These are phyloP conservation scores for Circaetus cinerascens DNA, from an alignment of 2,113 vertebrate genomes.

Conservation along the genomic window DNA sequence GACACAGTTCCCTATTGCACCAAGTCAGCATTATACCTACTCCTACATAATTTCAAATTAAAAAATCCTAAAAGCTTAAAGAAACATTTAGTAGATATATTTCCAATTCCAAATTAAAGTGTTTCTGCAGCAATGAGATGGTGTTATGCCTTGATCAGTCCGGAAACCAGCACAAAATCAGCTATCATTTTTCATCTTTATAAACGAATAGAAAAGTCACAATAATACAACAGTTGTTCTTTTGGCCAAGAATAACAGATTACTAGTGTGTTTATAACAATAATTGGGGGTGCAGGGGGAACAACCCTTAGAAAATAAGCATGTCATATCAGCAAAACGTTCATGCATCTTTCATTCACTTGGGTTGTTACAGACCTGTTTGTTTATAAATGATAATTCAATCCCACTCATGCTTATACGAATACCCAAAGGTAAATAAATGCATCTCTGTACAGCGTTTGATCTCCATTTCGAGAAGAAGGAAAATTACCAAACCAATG, in stretches of 20 bases:
- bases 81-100: neutral
- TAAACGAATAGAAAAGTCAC: neutral
- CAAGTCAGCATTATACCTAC: neutral
- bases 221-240: neutral
- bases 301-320: neutral
- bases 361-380: neutral
- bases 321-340: neutral
- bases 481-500: neutral
- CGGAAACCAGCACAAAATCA: neutral
- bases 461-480: neutral
- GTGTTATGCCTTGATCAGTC: neutral
- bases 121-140: neutral
- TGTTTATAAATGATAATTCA: neutral
- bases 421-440: neutral
- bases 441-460: neutral
- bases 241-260: neutral
- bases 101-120: neutral
- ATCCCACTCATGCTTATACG: neutral
- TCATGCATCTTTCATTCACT: neutral
- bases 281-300: accelerated
- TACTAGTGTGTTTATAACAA: neutral
- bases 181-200: neutral
- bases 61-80: neutral
- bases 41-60: neutral
- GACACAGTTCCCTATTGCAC: neutral